Evolutionary conservation across 2,888 invertebrate genomes (phyloP), one percentile per base, ranked within the genome.

Genomic region (Lasius fuliginosus): DNA sequence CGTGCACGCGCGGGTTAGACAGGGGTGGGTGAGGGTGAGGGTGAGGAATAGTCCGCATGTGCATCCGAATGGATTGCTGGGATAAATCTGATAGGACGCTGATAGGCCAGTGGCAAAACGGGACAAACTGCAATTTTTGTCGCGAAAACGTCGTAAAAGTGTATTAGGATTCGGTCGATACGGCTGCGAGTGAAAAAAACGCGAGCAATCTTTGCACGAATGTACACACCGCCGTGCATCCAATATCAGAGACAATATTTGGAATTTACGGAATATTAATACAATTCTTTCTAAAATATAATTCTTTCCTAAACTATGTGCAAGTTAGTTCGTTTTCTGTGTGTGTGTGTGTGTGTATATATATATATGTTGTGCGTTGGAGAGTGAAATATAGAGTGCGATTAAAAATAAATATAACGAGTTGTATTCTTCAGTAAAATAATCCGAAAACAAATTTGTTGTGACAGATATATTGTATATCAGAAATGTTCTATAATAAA

Each of bases 11-110:
- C 40, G 11, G 12, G 23, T 23, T 1, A 9, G 46, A 58, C 3
- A 58, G 11, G 46, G 5, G 6, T 30, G 58, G 30, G n/a, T 23
- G n/a, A 77, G 30, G 58, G 23, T 0, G 23, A 12, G 33, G 11
- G 30, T 33, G 18, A 42, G 68, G 79, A 46, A 73, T 83, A 69
- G 85, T 85, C 81, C 58, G 71, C 68, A 79, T 82, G 65, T 69
- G 85, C 86, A 36, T 56, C 75, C 62, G 60, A 75, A 82, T 69
- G 84, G 88, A 88, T 88, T 83, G 85, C 82, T 46, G 40, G 82
- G 83, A 88, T 88, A 84, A 87, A 88, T 88, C 83, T 62, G 88
- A 88, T 88, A 71, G 87, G 79, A 82, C 75, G 71, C 82, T 49
- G 77, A 84, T 86, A 82, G 84, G 77, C 33, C 56, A 67, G 76